Evolutionary conservation across 1,140 invertebrate genomes (phyloP), one percentile per base, ranked within the genome.

Genomic region (Drosophila saltans): DNA sequence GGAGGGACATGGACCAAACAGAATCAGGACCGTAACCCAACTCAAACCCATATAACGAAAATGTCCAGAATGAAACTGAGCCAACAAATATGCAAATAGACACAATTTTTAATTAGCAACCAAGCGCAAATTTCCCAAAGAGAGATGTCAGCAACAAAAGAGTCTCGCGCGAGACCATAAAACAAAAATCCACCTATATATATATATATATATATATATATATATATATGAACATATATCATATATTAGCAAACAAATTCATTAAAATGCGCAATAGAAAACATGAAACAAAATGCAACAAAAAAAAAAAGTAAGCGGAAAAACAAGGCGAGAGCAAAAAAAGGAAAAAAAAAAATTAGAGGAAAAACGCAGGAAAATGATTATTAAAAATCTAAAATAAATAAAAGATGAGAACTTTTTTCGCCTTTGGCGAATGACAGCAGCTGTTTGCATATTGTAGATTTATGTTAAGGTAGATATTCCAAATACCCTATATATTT

Each of bases 341-440:
- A 59, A 55, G 56, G 26, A 10, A 36, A 58, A 30, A 4, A 30
- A 30, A 36, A 36, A 6, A 7, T 36, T 36, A 7, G 6, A 36
- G 33, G 56, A 63, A 58, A 58, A 69, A 69, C 80, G 70, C 45
- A 52, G 45, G 45, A 72, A 85, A 86, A 82, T 88, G 77, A 88
- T 88, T 88, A 88, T 88, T 88, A 88, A 88, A 88, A 88, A 88
- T 88, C 83, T 88, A 88, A 89, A 88, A 88, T 88, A 88, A 88
- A 88, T 88, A 88, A 88, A 80, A 88, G 84, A 88, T 88, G 83
- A 88, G 73, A 83, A 72, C 63, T 80, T 88, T 88, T 64, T 21
- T 64, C 72, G 83, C 83, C 83, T 70, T 60, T 74, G 75, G 83
- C 83, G 72, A 74, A 78, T 88, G 83, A 86, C 83, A 76, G 83